These are phyloP conservation scores for Oligia fasciuncula DNA, from an alignment of 2,888 invertebrate genomes.

Conservation along the genomic window DNA sequence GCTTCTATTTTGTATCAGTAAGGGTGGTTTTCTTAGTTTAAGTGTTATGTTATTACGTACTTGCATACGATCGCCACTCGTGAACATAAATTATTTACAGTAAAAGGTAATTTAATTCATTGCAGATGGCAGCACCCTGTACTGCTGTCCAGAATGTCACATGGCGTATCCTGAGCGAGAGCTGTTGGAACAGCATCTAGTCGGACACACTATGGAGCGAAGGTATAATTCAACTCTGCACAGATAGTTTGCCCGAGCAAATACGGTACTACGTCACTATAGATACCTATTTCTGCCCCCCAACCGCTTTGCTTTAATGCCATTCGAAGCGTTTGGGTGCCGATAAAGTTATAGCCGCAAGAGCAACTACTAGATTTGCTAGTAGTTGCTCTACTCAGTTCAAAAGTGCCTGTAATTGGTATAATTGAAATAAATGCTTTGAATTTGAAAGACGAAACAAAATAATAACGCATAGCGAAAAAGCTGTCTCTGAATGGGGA, in stretches of 20 bases:
- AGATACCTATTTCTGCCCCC: neutral
- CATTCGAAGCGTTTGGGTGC: neutral
- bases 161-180: conserved; percentile 97
- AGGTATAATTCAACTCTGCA: conserved; percentile 78
- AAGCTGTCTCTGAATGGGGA: neutral
- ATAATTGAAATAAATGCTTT: neutral
- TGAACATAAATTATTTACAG: neutral
- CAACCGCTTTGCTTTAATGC: neutral
- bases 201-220: conserved; percentile 96
- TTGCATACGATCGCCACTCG: neutral
- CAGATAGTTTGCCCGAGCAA: neutral
- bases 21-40: too few relatives aligned
- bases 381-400: neutral
- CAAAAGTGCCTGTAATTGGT: neutral
- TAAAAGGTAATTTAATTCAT: neutral
- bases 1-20: neutral
- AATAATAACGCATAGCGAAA: neutral
- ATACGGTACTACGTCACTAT: neutral
- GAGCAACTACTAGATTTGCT: neutral
- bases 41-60: neutral
- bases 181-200: conserved; percentile 95
- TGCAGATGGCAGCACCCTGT: conserved; percentile 94
- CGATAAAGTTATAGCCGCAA: neutral
- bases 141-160: conserved; percentile 96
- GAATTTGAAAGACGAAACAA: neutral